phyloP scores from a whole-genome alignment of 1,140 invertebrate genomes.

The Lethocerus indicus region DNA sequence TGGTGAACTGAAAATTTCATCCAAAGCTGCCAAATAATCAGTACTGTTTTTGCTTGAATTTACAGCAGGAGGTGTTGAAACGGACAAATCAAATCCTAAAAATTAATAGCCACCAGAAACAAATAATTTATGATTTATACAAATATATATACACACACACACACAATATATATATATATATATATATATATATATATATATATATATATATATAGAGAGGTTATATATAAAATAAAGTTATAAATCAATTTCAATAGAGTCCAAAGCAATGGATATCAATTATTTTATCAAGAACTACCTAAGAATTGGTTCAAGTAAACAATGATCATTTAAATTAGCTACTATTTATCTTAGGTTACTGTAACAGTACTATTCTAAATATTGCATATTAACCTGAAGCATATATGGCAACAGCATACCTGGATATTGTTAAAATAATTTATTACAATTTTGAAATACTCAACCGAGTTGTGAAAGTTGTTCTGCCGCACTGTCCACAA shows the following conservation, averaged over 20 bases:
- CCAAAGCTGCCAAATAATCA: too few relatives aligned
- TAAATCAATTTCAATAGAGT: not conserved
- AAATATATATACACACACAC: not conserved
- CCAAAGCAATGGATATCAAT: not conserved
- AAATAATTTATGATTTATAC: not conserved
- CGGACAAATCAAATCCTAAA: too few relatives aligned
- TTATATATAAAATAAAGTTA: not conserved
- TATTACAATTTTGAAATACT: too few relatives aligned
- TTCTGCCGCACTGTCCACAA: constrained; percentile 16
- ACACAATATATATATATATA: not conserved
- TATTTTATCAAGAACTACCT: not conserved
- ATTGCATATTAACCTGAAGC: too few relatives aligned
- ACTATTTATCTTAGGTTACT: too few relatives aligned
- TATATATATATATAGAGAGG: not conserved
- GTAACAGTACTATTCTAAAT: too few relatives aligned
- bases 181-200: constrained; percentile 3
- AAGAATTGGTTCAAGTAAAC: not conserved
- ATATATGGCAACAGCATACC: too few relatives aligned
- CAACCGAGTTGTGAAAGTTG: constrained; percentile 6
- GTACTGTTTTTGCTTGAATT: too few relatives aligned
- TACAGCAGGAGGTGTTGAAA: too few relatives aligned
- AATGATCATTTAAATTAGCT: not conserved
- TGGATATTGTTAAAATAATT: too few relatives aligned
- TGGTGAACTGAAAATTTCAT: too few relatives aligned
- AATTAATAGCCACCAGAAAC: too few relatives aligned